phyloP scores from a whole-genome alignment of 92 coral and sea anemone species.

The Siderastrea siderea region DNA sequence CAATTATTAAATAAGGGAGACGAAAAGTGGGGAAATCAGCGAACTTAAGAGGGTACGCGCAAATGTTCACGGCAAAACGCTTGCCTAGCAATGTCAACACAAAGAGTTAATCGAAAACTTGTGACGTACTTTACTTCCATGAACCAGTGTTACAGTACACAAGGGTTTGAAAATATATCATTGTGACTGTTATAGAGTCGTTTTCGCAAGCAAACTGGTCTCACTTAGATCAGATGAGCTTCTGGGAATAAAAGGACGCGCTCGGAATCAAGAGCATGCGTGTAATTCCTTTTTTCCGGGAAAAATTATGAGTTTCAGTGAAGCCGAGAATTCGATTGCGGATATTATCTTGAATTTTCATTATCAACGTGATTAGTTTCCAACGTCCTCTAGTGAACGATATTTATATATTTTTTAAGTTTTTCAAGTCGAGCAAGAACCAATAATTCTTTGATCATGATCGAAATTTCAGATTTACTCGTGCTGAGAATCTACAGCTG shows the following conservation, averaged over 20 bases:
- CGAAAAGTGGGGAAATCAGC: neutral
- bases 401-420: neutral
- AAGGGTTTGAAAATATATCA: neutral
- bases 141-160: neutral
- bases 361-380: neutral
- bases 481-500: constrained; percentile 21
- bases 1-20: neutral
- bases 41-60: neutral
- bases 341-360: neutral
- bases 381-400: neutral
- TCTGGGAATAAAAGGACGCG: neutral
- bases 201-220: neutral
- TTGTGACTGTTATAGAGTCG: neutral
- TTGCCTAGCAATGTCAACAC: neutral
- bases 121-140: neutral
- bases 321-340: neutral
- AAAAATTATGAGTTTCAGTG: neutral
- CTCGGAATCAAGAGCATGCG: neutral
- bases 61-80: neutral
- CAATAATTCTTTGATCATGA: neutral
- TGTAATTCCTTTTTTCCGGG: neutral
- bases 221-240: neutral
- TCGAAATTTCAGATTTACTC: neutral
- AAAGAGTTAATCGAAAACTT: neutral
- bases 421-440: neutral